Evolutionary conservation across 2,113 vertebrate genomes (phyloP).

Genomic region (Rhizomys pruinosus): DNA sequence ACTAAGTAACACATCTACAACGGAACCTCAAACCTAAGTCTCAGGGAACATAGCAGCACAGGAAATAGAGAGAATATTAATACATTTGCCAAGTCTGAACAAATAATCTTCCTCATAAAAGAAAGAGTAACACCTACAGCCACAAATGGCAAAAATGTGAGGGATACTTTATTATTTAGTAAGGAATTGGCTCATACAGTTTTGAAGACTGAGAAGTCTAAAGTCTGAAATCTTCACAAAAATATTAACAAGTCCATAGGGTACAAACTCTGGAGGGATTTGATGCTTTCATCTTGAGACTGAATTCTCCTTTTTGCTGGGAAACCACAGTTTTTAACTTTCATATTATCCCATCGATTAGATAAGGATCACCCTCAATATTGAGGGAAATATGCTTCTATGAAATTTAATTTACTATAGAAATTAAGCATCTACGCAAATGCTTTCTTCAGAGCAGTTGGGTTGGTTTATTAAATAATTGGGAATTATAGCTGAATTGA

Average conservation of each 20-base stretch:
- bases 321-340: not conserved
- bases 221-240: not conserved
- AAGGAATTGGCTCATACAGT: not conserved
- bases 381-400: not conserved
- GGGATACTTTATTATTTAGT: too few relatives aligned
- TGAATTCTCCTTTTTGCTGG: not conserved
- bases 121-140: too few relatives aligned
- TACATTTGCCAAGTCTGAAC: too few relatives aligned
- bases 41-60: too few relatives aligned
- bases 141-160: too few relatives aligned
- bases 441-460: not conserved
- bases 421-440: not conserved
- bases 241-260: not conserved
- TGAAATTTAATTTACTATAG: not conserved
- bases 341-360: not conserved
- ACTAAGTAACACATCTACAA: too few relatives aligned
- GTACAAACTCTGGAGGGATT: not conserved
- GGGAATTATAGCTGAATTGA: not conserved
- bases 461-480: not conserved
- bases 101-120: too few relatives aligned
- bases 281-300: not conserved
- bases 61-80: too few relatives aligned
- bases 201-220: not conserved
- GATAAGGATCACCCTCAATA: not conserved
- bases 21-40: too few relatives aligned